A percentile compares a stretch with the other conserved stretches of the same genome.
phyloP scores from a whole-genome alignment of 2,888 invertebrate genomes.

The Tipula vernalis region DNA sequence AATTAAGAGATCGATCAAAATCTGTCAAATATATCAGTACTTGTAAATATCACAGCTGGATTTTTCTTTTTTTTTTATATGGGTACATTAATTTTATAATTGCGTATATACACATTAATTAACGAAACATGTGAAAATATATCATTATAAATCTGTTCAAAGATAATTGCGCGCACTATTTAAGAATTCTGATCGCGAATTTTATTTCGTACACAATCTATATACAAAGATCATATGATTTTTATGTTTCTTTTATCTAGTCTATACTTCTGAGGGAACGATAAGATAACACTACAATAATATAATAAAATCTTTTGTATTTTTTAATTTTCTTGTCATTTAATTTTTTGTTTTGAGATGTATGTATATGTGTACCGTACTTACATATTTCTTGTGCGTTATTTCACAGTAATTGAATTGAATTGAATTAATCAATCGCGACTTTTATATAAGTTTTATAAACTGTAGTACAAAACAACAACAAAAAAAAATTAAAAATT shows the following conservation, averaged over 20 bases:
- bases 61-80: not conserved
- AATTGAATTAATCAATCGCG: constrained; percentile 4
- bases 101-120: not conserved
- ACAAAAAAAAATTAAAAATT: not conserved
- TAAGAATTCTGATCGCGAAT: constrained; percentile 5
- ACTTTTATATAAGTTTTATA: not conserved
- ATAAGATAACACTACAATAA: not conserved
- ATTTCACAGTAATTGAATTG: constrained; percentile 4
- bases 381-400: not conserved
- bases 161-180: not conserved
- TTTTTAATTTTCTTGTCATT: not conserved
- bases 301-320: not conserved
- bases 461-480: not conserved
- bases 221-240: not conserved
- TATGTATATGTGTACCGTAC: not conserved
- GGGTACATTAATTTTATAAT: not conserved
- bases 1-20: not conserved
- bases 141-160: constrained; percentile 5
- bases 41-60: not conserved
- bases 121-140: constrained; percentile 10
- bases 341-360: not conserved
- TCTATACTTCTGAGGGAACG: not conserved
- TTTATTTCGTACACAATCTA: not conserved
- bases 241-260: not conserved
- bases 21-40: not conserved